These are phyloP conservation scores for Byasa hedistus DNA, from an alignment of 2,888 invertebrate species.

Conservation along the genomic window DNA sequence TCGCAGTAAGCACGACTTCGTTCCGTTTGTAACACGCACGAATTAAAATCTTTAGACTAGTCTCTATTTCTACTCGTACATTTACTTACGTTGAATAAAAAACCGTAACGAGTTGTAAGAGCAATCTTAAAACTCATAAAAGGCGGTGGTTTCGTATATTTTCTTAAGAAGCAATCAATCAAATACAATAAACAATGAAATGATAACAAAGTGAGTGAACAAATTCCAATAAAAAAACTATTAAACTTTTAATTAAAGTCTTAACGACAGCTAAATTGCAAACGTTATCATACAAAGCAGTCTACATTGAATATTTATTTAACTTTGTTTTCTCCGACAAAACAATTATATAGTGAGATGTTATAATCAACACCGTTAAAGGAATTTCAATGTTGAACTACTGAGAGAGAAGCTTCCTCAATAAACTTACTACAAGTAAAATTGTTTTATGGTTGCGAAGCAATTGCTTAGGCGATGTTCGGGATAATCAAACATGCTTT, in stretches of 20 bases:
- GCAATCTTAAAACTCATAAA: too few species aligned
- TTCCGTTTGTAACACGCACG: too few species aligned
- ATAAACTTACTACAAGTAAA: constrained; percentile 16
- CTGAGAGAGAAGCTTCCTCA: constrained; percentile 13
- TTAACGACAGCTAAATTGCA: constrained; percentile 1
- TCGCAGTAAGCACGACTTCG: too few species aligned
- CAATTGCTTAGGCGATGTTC: constrained; percentile 19
- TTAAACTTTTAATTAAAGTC: background rate
- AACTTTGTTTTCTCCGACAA: background rate
- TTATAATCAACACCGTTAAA: constrained; percentile 7
- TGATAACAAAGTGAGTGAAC: background rate
- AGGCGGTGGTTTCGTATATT: background rate
- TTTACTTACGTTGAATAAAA: too few species aligned
- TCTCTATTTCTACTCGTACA: too few species aligned
- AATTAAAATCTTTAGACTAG: too few species aligned
- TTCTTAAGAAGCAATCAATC: background rate
- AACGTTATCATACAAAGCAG: constrained; percentile 1
- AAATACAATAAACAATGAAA: background rate
- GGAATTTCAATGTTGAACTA: background rate
- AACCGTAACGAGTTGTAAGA: too few species aligned
- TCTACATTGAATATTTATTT: constrained; percentile 1
- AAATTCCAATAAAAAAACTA: constrained; percentile 1
- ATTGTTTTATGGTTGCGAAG: constrained; percentile 13
- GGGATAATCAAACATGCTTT: constrained; percentile 19
- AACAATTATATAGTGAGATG: constrained; percentile 4